A percentile compares a stretch with the other conserved stretches of the same genome.
Conservation (phyloP, 2,888 invertebrate species). For the Labia minor region DNA sequence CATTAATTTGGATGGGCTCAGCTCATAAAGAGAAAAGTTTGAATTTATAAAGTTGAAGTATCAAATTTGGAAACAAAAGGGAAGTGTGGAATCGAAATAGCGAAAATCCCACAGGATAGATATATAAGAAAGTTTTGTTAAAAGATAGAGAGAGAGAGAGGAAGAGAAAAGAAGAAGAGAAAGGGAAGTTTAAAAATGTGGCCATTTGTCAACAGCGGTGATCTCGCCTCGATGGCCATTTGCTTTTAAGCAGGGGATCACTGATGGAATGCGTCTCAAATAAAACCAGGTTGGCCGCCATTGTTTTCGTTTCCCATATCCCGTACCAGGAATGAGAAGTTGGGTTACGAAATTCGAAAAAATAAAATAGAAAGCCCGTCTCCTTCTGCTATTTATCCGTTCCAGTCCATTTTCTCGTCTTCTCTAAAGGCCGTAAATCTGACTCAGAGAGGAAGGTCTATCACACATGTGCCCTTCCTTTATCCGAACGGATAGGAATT, state of each 20-base stretch:
- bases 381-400: not conserved
- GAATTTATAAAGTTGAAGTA: too few relatives aligned
- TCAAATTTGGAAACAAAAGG: not conserved
- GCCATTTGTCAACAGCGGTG: slow-evolving; percentile 6
- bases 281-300: slow-evolving; percentile 1
- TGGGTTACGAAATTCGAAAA: slow-evolving; percentile 4
- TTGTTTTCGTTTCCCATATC: not conserved
- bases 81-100: not conserved
- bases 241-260: not conserved
- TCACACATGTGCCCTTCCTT: not conserved
- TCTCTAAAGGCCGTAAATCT: slow-evolving; percentile 8
- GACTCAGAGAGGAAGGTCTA: slow-evolving; percentile 3
- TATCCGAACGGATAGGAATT: not conserved
- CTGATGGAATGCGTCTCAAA: not conserved
- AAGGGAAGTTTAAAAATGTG: not conserved
- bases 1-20: too few relatives aligned
- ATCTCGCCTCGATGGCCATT: not conserved
- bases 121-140: slow-evolving; percentile 13
- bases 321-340: not conserved
- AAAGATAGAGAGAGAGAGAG: too few relatives aligned
- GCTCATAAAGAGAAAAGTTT: too few relatives aligned
- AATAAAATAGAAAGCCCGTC: not conserved
- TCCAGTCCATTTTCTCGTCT: slow-evolving; percentile 13
- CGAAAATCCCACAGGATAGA: slow-evolving; percentile 5
- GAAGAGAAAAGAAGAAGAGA: too few relatives aligned